Evolutionary conservation across 2,888 invertebrate genomes (phyloP).

Genomic region (Drosophila tanythrix): DNA sequence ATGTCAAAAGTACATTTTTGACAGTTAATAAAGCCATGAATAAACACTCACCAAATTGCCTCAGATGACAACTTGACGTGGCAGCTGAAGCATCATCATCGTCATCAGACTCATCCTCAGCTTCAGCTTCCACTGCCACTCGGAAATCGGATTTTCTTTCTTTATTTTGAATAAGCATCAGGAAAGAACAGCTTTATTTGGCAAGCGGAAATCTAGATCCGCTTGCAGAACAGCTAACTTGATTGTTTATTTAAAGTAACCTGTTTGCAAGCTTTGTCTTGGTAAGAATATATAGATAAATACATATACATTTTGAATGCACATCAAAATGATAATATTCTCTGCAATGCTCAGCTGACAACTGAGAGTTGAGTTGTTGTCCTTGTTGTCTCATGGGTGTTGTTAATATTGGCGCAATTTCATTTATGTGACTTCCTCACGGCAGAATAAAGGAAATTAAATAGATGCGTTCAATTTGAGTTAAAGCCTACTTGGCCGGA

Average conservation of each 20-base stretch:
- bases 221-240: not conserved
- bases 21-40: conserved; percentile 65
- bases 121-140: not conserved
- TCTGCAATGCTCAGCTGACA: not conserved
- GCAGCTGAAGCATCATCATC: conserved; percentile 29
- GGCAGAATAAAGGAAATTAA: conserved; percentile 31
- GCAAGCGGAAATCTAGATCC: not conserved
- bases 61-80: conserved; percentile 65
- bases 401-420: conserved; percentile 40
- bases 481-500: conserved; percentile 36
- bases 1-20: conserved; percentile 34
- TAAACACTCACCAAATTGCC: conserved; percentile 53
- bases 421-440: conserved; percentile 48
- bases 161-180: conserved; percentile 40
- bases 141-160: conserved; percentile 16
- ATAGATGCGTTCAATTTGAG: conserved; percentile 27
- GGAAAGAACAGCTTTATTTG: not conserved
- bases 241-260: not conserved
- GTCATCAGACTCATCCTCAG: not conserved
- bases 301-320: not conserved
- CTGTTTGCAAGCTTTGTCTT: not conserved
- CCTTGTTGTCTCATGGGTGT: not conserved
- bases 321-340: not conserved
- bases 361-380: not conserved
- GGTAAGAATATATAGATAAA: not conserved